These are phyloP conservation scores for Sphaerophoria rueppellii DNA, from an alignment of 2,888 invertebrate genomes.

Conservation along the genomic window DNA sequence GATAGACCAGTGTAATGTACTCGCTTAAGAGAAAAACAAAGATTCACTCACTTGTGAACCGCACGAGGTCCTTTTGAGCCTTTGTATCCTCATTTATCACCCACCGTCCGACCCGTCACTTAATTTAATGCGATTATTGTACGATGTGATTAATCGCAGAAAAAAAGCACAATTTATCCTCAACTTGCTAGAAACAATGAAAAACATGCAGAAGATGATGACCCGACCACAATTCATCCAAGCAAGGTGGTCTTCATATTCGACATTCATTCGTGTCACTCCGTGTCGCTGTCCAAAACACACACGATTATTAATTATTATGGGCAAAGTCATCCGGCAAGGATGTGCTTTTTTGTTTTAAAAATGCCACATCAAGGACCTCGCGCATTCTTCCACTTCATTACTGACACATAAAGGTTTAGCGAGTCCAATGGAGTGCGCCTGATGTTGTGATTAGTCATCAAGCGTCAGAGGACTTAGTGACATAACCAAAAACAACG, in stretches of 20 bases:
- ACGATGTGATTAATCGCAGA: constrained; percentile 63
- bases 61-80: constrained; percentile 53
- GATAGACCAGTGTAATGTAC: constrained; percentile 16
- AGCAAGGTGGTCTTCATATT: constrained; percentile 63
- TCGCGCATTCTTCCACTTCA: constrained; percentile 61
- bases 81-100: constrained; percentile 55
- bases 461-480: constrained; percentile 21
- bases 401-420: constrained; percentile 59
- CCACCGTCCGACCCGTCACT: constrained; percentile 49
- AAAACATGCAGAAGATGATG: constrained; percentile 59
- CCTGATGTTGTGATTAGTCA: constrained; percentile 71
- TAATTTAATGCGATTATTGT: constrained; percentile 70
- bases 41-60: constrained; percentile 35
- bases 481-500: constrained; percentile 27
- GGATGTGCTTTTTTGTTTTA: constrained; percentile 54
- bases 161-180: not conserved
- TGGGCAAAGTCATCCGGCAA: constrained; percentile 43
- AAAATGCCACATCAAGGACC: constrained; percentile 45
- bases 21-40: not conserved
- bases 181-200: constrained; percentile 10
- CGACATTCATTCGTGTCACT: constrained; percentile 60
- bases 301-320: constrained; percentile 56
- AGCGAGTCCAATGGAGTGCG: constrained; percentile 54
- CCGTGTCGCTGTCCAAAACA: constrained; percentile 5
- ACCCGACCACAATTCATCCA: constrained; percentile 19